Conservation (phyloP, 1,140 invertebrate genomes). For the Aphidius ervi region DNA sequence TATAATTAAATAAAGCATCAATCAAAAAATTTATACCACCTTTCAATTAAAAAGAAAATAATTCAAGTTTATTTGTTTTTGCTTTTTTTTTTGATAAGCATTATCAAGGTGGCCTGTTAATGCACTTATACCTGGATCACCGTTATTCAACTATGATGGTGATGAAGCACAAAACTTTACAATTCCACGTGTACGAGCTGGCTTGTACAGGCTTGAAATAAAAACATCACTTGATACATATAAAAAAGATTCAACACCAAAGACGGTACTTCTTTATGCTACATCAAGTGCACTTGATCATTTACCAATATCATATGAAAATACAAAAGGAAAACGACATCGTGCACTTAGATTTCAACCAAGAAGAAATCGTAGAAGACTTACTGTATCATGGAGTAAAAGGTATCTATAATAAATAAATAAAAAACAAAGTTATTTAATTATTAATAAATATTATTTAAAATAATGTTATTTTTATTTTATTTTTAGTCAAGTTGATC, state of each 20-base stretch:
- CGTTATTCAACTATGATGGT: conserved; percentile 46
- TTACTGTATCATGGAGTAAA: conserved; percentile 49
- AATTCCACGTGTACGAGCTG: conserved; percentile 42
- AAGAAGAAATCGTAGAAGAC: conserved; percentile 41
- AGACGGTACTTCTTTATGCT: conserved; percentile 48
- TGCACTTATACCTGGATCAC: conserved; percentile 42
- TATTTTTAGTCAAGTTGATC: conserved; percentile 40
- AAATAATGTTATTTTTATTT: background rate
- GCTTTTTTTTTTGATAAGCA: conserved; percentile 21
- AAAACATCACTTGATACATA: conserved; percentile 32
- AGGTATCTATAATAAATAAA: conserved; percentile 30
- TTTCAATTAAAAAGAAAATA: background rate
- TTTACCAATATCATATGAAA: conserved; percentile 33
- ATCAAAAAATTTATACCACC: too few relatives aligned
- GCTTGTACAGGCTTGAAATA: conserved; percentile 52
- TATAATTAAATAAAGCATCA: background rate
- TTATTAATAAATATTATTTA: background rate
- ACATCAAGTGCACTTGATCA: conserved; percentile 44
- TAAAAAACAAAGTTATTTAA: background rate
- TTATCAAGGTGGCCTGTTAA: conserved; percentile 48
- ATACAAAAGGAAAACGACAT: conserved; percentile 32
- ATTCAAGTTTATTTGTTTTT: background rate
- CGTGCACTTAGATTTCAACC: conserved; percentile 46
- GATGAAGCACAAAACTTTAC: conserved; percentile 48
- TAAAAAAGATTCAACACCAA: conserved; percentile 30